phyloP scores from a whole-genome alignment of 2,113 vertebrate species.

The Progne subis region DNA sequence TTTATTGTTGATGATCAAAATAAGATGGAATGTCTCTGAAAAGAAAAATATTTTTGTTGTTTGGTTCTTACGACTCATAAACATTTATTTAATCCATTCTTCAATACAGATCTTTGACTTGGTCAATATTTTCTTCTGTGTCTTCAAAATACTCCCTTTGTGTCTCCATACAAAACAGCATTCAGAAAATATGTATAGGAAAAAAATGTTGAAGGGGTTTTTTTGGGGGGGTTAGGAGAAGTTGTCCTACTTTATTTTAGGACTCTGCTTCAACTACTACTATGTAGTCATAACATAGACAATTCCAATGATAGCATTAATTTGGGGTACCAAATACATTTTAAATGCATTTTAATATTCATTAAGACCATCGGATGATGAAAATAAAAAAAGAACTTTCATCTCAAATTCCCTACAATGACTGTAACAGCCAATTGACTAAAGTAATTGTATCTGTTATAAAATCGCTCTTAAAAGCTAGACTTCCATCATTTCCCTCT shows the following conservation, averaged over 20 bases:
- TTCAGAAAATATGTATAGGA: slow-evolving; percentile 15
- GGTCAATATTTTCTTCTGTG: slow-evolving; percentile 68
- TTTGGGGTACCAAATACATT: neutral
- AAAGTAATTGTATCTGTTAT: neutral
- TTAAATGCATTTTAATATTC: neutral
- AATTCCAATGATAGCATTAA: neutral
- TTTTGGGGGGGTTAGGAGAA: neutral
- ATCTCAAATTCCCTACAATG: neutral
- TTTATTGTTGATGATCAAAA: slow-evolving; percentile 66
- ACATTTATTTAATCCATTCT: slow-evolving; percentile 71
- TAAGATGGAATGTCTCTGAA: slow-evolving; percentile 60
- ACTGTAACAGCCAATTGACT: neutral
- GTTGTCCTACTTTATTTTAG: neutral
- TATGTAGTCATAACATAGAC: neutral
- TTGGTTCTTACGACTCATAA: slow-evolving; percentile 63
- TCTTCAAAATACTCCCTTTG: slow-evolving; percentile 68
- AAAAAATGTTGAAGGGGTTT: neutral
- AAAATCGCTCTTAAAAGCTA: neutral
- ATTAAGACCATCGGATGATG: neutral
- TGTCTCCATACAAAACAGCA: slow-evolving; percentile 39
- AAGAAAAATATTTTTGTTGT: slow-evolving; percentile 68
- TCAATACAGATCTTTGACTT: slow-evolving; percentile 66
- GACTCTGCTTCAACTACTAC: neutral
- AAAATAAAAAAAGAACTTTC: neutral
- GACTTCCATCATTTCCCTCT: neutral